Evolutionary conservation across 2,888 invertebrate species (phyloP), one percentile per base, ranked within the genome.

Genomic region (Protophormia terraenovae): DNA sequence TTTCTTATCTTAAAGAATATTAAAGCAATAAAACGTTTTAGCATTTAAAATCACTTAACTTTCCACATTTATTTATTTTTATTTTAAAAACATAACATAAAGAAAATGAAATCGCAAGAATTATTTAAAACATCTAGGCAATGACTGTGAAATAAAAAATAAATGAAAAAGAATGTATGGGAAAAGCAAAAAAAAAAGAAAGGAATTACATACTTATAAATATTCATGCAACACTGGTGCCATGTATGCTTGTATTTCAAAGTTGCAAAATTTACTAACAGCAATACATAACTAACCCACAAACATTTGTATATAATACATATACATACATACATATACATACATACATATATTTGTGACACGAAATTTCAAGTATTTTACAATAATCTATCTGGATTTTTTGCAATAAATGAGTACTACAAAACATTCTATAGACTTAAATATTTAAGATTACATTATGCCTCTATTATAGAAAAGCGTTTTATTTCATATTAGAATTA

Each of bases 121-220:
- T 12, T 38, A 62, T 55, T 71, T 41, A 55, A 38, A n/a, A 27
- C n/a, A 71, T 71, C 24, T 71, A 38, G 12, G 7, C 62, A 22
- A 62, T 38, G 62, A 38, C 62, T 62, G 62, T 62, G 19, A 53
- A 55, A 38, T 14, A 41, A 41, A 41, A 41, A 41, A 3, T 14
- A n/a, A n/a, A 41, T n/a, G 41, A n/a, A 41, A 41, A 41, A 41
- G 41, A 41, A 41, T 41, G 14, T 41, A n/a, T n/a, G n/a, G 5
- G 4, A n/a, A 41, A 12, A 12, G n/a, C 14, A 41, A 41, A 14
- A 41, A 41, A 41, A 41, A 41, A 41, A 0, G 5, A 14, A 41
- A 41, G 1, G 41, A n/a, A 41, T n/a, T 32, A 32, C 32, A 47
- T 19, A 47, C 47, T 19, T 47, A 47, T 19, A 47, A 19, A 47